These are phyloP conservation scores for Oophaga pumilio DNA, from an alignment of 2,113 vertebrate genomes.

Conservation along the genomic window DNA sequence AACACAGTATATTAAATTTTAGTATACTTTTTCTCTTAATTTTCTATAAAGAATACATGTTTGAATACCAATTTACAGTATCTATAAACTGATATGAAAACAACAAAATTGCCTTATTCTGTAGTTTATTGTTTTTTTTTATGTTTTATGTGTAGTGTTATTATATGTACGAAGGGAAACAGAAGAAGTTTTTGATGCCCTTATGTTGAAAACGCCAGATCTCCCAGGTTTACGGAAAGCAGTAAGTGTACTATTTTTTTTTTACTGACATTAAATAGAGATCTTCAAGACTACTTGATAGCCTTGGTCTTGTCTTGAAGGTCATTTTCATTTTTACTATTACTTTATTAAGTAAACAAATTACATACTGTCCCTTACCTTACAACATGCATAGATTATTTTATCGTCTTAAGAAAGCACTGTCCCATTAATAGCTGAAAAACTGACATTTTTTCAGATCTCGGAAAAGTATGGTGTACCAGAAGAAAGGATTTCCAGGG, in stretches of 20 bases:
- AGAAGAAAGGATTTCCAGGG: constrained; percentile 91
- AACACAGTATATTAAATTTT: not conserved
- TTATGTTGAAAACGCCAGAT: constrained; percentile 92
- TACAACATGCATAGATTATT: not conserved
- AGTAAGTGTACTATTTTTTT: constrained; percentile 72
- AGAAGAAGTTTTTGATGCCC: constrained; percentile 94
- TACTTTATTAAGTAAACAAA: not conserved
- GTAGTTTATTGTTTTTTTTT: not conserved
- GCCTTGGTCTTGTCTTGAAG: not conserved
- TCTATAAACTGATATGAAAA: not conserved
- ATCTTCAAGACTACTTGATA: not conserved
- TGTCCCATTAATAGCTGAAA: not conserved
- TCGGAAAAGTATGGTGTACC: constrained; percentile 96
- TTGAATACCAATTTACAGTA: not conserved
- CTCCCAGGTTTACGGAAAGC: constrained; percentile 88
- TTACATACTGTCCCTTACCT: not conserved
- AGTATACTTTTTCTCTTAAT: not conserved
- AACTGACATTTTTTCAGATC: constrained; percentile 74
- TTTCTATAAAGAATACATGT: not conserved
- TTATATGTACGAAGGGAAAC: constrained; percentile 86
- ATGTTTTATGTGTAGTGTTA: constrained; percentile 76
- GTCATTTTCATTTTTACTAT: not conserved
- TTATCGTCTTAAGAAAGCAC: not conserved
- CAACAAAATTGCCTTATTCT: not conserved
- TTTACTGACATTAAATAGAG: not conserved